Percentiles rank a stretch among this genome's conserved stretches.
Evolutionary conservation across 2,888 invertebrate species (phyloP).

Genomic region (Lampropteryx suffumata): DNA sequence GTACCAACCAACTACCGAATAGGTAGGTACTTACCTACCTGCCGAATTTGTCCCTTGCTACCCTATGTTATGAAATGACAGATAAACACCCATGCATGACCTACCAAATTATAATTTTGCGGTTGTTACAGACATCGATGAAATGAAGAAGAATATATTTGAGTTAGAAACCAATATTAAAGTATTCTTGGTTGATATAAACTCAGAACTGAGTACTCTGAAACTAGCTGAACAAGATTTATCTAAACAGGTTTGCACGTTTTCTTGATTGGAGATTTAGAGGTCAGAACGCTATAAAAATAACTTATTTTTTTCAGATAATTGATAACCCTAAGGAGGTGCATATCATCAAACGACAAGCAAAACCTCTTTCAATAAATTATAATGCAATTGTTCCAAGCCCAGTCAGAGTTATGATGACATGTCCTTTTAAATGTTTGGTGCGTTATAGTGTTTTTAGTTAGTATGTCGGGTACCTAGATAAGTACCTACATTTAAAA

Average conservation of each 20-base stretch:
- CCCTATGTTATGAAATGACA: too few species aligned
- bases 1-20: too few species aligned
- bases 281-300: too few species aligned
- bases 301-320: slow-evolving; percentile 33
- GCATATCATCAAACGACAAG: slow-evolving; percentile 30
- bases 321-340: slow-evolving; percentile 30
- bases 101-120: background rate
- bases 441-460: slow-evolving; percentile 50
- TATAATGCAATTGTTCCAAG: slow-evolving; percentile 64
- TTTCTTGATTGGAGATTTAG: background rate
- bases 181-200: slow-evolving; percentile 49
- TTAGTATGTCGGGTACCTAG: background rate
- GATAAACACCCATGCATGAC: too few species aligned
- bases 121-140: slow-evolving; percentile 56
- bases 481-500: background rate
- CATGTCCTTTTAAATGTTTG: slow-evolving; percentile 61
- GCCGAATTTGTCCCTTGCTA: too few species aligned
- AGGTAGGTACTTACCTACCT: too few species aligned
- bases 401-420: slow-evolving; percentile 63
- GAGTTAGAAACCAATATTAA: slow-evolving; percentile 60
- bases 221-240: slow-evolving; percentile 47
- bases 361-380: slow-evolving; percentile 41
- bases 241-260: slow-evolving; percentile 42
- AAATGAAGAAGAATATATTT: slow-evolving; percentile 57
- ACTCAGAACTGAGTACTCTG: slow-evolving; percentile 45